Conservation (phyloP, 2,888 invertebrate species). For the Scaeva pyrastri region DNA sequence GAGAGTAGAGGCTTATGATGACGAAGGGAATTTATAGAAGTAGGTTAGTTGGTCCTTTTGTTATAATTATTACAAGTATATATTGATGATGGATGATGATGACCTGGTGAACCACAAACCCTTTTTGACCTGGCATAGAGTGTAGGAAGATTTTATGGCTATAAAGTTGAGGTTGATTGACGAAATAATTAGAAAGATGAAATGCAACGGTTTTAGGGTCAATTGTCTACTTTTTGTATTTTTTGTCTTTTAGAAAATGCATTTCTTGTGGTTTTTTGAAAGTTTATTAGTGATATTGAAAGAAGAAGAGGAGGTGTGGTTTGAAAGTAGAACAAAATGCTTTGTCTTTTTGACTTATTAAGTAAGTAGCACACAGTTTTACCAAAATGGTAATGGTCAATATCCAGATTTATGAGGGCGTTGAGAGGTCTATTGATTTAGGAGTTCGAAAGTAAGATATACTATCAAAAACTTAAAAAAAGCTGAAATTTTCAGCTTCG, state of each 20-base stretch:
- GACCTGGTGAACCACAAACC: slow-evolving; percentile 15
- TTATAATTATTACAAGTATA: no score
- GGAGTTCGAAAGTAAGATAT: no score
- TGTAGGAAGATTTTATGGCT: background rate
- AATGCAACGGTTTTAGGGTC: background rate
- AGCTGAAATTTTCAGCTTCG: no score
- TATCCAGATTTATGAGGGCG: no score
- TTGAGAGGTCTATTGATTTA: no score
- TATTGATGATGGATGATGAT: background rate
- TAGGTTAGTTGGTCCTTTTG: slow-evolving; percentile 21
- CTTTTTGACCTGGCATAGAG: background rate
- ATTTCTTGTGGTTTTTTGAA: background rate
- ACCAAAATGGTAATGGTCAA: no score
- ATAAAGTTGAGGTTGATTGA: background rate
- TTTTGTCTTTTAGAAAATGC: background rate
- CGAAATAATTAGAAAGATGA: background rate
- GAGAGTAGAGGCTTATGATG: background rate
- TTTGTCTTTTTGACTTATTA: no score
- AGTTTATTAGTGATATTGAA: no score
- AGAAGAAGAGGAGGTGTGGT: no score
- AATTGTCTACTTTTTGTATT: background rate
- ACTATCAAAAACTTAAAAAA: no score
- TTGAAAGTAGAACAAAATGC: no score
- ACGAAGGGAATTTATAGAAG: background rate
- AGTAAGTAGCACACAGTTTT: no score